Base-by-base conservation (phyloP, 2,113 vertebrate species). In the Xiphophorus maculatus region DNA sequence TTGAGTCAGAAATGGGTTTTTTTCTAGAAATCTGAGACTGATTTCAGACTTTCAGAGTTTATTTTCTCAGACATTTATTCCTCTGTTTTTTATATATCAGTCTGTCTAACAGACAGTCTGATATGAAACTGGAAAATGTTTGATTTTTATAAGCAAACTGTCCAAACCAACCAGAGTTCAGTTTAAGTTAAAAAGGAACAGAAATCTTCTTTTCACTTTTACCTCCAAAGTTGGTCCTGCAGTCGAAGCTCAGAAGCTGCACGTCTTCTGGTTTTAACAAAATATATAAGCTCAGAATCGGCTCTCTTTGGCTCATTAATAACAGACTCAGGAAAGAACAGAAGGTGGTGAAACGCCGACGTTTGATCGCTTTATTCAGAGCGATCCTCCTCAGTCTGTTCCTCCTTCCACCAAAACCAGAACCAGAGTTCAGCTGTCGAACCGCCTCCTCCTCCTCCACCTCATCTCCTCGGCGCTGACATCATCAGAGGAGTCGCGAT, bases 371-470 rank as follows among this genome's bases (percentile, higher is more conserved):
- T 54, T 22, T 58, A 58, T 25, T 58, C 51, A 58, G 51, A 17
- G 7, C 51, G 8, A n/a, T 58, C 51, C 7, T 54, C 51, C 51
- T 54, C 7, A 9, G 51, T 10, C 19, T 25, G 19, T n/a, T 9
- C 22, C 29, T 6, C 1, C 29, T n/a, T 19, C 22, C 51, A 25
- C 51, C 22, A n/a, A 10, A 58, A 58, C 51, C 29, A 30, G 29
- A 30, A 2, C 29, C 35, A 27, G 19, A n/a, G 48, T 1, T 91
- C 79, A 92, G 60, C 69, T 80, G 77, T 91, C 88, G 66, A 94
- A 94, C 65, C 87, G 88, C 79, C 83, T 89, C 62, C 94, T 86
- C 51, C 93, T 90, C 58, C 84, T 84, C 65, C 29, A 66, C 33
- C 94, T 79, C 51, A 94, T 13, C 11, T 94, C 93, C 35, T 94